Conservation (phyloP, 2,113 vertebrate species). For the Toxotes chatareus region DNA sequence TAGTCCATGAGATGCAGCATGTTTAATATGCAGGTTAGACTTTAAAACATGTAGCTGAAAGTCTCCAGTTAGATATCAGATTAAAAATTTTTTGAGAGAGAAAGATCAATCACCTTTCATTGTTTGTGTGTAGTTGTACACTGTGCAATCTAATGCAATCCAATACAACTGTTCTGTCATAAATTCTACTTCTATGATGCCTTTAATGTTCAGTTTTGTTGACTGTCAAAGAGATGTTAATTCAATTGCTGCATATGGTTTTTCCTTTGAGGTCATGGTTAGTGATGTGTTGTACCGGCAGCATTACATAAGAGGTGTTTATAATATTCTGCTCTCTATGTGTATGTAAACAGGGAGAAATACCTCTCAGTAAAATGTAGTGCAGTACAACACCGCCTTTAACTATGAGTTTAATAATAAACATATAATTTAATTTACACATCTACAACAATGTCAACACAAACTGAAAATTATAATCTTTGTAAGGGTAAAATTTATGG, state of each 20-base stretch:
- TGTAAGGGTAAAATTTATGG: neutral
- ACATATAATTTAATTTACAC: neutral
- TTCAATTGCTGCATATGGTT: neutral
- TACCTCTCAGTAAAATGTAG: neutral
- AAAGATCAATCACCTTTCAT: neutral
- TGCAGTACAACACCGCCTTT: neutral
- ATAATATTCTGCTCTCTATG: neutral
- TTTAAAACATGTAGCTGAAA: neutral
- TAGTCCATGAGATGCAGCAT: slow-evolving; percentile 33
- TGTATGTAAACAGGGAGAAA: neutral
- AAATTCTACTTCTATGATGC: neutral
- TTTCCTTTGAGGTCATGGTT: neutral
- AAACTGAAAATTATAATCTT: neutral
- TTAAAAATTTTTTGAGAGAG: neutral
- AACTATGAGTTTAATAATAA: neutral
- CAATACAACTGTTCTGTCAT: neutral
- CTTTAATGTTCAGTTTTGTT: neutral
- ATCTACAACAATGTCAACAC: neutral
- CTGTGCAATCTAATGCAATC: neutral
- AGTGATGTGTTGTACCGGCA: neutral
- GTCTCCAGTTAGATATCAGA: neutral
- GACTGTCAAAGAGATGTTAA: neutral
- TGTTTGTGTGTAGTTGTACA: neutral
- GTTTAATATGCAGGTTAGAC: slow-evolving; percentile 18
- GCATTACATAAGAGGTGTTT: neutral